Conservation (phyloP, 2,113 vertebrate species). For the Dipodomys ordii region DNA sequence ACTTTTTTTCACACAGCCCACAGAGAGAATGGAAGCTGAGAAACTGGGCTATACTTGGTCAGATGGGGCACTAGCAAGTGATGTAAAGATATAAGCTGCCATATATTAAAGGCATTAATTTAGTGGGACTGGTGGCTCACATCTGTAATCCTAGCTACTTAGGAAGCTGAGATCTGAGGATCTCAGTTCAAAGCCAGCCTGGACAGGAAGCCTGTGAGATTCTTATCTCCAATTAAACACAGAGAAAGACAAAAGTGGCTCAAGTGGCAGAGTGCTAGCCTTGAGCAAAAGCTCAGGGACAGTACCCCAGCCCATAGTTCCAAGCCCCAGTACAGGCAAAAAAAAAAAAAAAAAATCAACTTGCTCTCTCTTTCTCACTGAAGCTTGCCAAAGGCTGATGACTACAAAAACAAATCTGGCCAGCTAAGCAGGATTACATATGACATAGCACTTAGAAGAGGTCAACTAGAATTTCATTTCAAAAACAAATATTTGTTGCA, state of each 20-base stretch:
- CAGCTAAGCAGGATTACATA: background rate
- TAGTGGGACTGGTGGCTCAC: too few relatives aligned
- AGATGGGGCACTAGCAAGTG: background rate
- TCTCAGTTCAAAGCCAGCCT: too few relatives aligned
- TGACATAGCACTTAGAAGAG: conserved; percentile 8
- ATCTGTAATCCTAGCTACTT: too few relatives aligned
- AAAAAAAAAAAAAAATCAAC: too few relatives aligned
- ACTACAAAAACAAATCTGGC: conserved; percentile 49
- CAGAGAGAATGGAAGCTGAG: conserved; percentile 11
- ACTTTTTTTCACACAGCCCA: conserved; percentile 26
- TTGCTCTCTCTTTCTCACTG: background rate
- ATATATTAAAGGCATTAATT: background rate
- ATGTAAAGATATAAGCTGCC: background rate
- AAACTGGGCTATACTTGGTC: background rate
- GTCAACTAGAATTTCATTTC: conserved; percentile 13
- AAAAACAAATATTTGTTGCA: conserved; percentile 1
- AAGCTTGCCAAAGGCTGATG: conserved; percentile 8
- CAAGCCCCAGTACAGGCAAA: too few relatives aligned
- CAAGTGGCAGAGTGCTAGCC: too few relatives aligned
- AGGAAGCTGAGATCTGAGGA: too few relatives aligned
- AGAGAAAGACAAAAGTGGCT: too few relatives aligned
- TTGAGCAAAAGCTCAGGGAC: too few relatives aligned
- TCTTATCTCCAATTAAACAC: too few relatives aligned
- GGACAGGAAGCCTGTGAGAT: too few relatives aligned
- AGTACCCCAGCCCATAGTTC: too few relatives aligned